Conservation (phyloP, 2,888 invertebrate species). For the Plemyria rubiginata region DNA sequence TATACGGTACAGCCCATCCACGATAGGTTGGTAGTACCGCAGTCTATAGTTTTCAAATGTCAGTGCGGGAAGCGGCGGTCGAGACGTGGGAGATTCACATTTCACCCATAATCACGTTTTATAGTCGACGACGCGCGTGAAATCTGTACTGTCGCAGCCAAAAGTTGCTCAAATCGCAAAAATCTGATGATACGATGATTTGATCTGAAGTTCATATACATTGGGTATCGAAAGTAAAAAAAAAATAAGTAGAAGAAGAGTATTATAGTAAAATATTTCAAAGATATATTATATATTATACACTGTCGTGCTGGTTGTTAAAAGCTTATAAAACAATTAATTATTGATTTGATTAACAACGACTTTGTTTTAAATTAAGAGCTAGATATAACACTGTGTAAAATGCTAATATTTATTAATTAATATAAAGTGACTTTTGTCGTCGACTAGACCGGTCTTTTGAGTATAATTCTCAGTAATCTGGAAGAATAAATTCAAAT, state of each 20-base stretch:
- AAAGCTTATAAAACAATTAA: neutral
- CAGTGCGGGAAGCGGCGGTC: conserved; percentile 62
- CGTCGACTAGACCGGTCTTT: conserved; percentile 13
- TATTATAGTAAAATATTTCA: too few species aligned
- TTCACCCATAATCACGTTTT: conserved; percentile 51
- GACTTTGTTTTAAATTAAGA: neutral
- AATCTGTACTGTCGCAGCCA: conserved; percentile 4
- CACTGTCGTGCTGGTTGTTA: neutral
- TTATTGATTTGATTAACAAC: too few species aligned
- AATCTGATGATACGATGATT: neutral
- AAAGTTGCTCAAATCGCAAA: neutral
- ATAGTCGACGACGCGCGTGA: conserved; percentile 27
- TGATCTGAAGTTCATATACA: neutral
- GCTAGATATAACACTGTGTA: neutral
- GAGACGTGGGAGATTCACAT: conserved; percentile 71
- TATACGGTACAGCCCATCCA: neutral
- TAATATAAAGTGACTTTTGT: conserved; percentile 7
- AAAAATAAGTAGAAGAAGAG: too few species aligned
- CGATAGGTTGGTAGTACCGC: conserved; percentile 5
- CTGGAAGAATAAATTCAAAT: conserved; percentile 36
- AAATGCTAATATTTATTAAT: neutral
- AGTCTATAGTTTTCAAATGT: conserved; percentile 66
- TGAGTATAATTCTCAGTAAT: conserved; percentile 18
- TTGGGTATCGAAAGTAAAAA: neutral
- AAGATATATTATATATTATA: too few species aligned